Evolutionary conservation across 23 tunicate species (phyloP).

Genomic region (Trididemnum clinides): DNA sequence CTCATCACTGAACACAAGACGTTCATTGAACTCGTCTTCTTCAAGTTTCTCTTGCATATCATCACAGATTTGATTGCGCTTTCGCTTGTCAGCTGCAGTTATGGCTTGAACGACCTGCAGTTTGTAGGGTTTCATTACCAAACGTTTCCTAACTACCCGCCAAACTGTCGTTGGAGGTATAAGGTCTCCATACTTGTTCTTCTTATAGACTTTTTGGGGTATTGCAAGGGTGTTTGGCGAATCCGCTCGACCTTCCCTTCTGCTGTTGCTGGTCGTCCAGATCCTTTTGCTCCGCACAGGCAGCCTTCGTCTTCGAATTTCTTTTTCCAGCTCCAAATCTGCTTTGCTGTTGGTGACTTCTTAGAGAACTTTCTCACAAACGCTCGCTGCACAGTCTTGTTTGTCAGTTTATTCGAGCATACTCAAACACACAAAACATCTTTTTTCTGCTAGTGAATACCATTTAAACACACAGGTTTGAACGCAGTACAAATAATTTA

Average conservation of each 20-base stretch:
- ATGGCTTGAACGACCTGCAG: conserved; percentile 35
- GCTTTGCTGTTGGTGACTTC: conserved; percentile 10
- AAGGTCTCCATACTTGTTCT: conserved; percentile 8
- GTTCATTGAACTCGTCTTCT: conserved; percentile 35
- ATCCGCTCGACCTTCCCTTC: neutral
- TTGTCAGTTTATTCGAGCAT: neutral
- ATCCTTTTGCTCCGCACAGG: neutral
- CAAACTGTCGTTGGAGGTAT: conserved; percentile 31
- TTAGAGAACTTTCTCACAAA: neutral
- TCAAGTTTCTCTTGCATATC: conserved; percentile 40
- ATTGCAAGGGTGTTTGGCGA: neutral
- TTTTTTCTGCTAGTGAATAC: neutral
- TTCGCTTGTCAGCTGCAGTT: conserved; percentile 14
- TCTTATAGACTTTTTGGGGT: neutral
- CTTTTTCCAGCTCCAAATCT: neutral
- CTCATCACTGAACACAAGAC: conserved; percentile 10
- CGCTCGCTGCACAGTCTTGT: conserved; percentile 1
- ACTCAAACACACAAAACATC: conserved; percentile 4
- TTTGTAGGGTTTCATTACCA: conserved; percentile 23
- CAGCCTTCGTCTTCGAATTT: neutral
- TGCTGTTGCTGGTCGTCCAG: conserved; percentile 11
- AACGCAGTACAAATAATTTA: too few species aligned
- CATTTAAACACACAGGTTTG: too few species aligned
- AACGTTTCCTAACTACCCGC: conserved; percentile 6
- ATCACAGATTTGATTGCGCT: conserved; percentile 1